Percentiles rank a stretch among this genome's conserved stretches.
Conservation (phyloP, 2,888 invertebrate species). For the Eubasilissa splendida region DNA sequence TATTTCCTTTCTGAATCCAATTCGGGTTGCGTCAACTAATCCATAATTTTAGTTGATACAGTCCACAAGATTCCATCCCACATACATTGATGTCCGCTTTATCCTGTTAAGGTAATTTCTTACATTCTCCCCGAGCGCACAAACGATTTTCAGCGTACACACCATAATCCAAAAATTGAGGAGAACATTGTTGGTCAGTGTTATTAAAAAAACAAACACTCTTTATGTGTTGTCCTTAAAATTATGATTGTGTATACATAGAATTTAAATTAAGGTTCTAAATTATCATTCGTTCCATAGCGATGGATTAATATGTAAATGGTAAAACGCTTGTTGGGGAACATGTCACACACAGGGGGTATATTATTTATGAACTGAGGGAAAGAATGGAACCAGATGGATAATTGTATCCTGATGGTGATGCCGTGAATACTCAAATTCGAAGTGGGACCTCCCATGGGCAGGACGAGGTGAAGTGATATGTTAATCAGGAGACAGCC, state of each 20-base stretch:
- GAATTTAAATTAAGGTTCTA: conserved; percentile 9
- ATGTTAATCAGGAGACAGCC: conserved; percentile 2
- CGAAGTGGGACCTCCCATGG: conserved; percentile 20
- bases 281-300: not conserved
- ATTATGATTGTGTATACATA: not conserved
- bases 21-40: no score
- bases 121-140: no score
- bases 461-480: conserved; percentile 19
- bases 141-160: no score
- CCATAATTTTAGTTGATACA: no score
- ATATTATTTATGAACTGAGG: conserved; percentile 5
- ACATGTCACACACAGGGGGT: not conserved
- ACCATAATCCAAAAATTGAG: no score
- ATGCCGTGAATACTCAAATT: conserved; percentile 18
- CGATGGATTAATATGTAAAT: conserved; percentile 8
- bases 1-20: no score
- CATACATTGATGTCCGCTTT: no score
- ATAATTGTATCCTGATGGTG: conserved; percentile 15
- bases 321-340: not conserved
- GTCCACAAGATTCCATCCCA: no score
- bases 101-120: no score
- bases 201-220: no score
- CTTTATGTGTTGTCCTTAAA: no score
- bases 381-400: not conserved
- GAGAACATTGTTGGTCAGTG: no score